Base-by-base conservation (phyloP, 2,797 vertebrate genomes). In the Intellagama lesueurii region DNA sequence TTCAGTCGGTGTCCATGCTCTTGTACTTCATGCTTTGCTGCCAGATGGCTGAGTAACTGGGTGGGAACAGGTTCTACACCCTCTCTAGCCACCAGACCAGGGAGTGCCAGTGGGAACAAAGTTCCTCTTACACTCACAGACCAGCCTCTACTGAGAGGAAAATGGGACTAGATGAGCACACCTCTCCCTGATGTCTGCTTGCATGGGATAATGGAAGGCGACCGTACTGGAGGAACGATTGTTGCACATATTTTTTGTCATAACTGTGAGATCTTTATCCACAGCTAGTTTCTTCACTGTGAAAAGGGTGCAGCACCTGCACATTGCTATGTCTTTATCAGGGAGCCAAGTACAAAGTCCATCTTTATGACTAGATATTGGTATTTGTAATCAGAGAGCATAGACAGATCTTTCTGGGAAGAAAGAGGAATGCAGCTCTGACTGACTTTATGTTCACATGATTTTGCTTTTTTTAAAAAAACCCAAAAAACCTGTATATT, bases 271-370 rank as follows among this genome's bases (percentile, higher is more conserved):
- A 72, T 93, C 66, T 73, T 40, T 94, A 1, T 88, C 93, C 87
- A 82, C 35, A 83, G 60, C 78, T 86, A 64, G 5, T 77, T 75
- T 83, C 91, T 91, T 40, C 22, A n/a, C 87, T 86, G 73, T 86
- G 91, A 69, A 90, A 87, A 81, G 69, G 17, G 90, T 88, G 35
- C 85, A 92, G 88, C 60, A 19, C 19, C 16, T 81, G 90, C 92
- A 88, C 1, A 0, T 0, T 1, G 26, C 30, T 81, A 87, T 40
- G 72, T 90, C 40, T 82, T 70, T 30, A 90, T 84, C 22, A 82
- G 87, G 64, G 44, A 26, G 75, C 19, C 73, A 88, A 47, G 90
- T 93, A 83, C 95, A 92, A 94, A 94, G 93, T 95, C 89, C 93
- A 76, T 0, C 44, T 94, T 95, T 95, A 91, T 92, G 44, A 80